Percentiles rank a stretch among this genome's conserved stretches.
These are phyloP conservation scores for Hirtodrosophila histrioides DNA, from an alignment of 2,888 invertebrate species.

Conservation along the genomic window DNA sequence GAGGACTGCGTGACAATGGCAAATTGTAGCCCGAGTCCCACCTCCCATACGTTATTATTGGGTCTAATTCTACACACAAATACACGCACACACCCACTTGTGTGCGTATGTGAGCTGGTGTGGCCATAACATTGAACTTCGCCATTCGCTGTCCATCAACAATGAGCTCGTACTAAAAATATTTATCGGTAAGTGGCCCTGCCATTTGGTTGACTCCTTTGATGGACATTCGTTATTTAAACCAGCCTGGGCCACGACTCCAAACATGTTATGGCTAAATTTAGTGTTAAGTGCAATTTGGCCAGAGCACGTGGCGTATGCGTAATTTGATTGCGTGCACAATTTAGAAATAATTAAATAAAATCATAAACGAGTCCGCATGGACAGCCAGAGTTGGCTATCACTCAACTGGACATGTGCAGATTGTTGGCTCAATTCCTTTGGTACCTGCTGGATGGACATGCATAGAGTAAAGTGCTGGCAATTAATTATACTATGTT, in stretches of 20 bases:
- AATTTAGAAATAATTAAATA: conserved; percentile 48
- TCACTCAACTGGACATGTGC: conserved; percentile 30
- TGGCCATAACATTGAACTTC: conserved; percentile 65
- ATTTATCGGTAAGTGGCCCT: conserved; percentile 59
- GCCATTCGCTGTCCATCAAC: conserved; percentile 59
- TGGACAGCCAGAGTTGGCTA: conserved; percentile 1
- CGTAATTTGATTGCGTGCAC: conserved; percentile 46
- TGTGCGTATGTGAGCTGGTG: conserved; percentile 8
- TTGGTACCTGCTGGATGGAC: conserved; percentile 1
- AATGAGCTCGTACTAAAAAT: conserved; percentile 48
- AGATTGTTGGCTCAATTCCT: conserved; percentile 16
- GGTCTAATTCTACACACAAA: conserved; percentile 21
- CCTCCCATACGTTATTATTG: conserved; percentile 17
- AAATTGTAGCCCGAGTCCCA: conserved; percentile 38
- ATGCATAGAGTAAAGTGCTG: conserved; percentile 8
- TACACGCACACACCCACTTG: neutral
- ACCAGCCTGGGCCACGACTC: neutral
- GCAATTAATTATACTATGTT: too few species aligned
- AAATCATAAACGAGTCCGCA: conserved; percentile 30
- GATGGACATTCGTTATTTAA: conserved; percentile 46
- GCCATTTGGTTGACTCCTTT: conserved; percentile 51
- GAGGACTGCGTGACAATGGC: conserved; percentile 62
- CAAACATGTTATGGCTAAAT: conserved; percentile 25
- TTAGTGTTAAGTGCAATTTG: conserved; percentile 35
- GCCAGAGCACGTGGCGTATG: conserved; percentile 25